Evolutionary conservation across 2,888 invertebrate genomes (phyloP), one percentile per base, ranked within the genome.

Genomic region (Pollenia labialis): DNA sequence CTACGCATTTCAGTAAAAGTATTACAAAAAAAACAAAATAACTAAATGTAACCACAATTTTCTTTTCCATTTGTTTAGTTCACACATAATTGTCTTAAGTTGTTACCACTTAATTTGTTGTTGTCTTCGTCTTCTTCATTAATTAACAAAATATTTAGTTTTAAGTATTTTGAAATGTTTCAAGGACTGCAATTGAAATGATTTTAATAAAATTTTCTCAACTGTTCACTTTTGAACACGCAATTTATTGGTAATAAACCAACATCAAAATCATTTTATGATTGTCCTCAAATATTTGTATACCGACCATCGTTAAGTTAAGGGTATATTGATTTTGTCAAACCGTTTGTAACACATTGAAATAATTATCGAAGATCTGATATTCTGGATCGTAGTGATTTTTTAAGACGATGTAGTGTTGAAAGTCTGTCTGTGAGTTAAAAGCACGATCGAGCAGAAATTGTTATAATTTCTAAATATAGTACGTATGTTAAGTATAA

Each of bases 41-140:
- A 68, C 40, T 12, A 12, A 64, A 58, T 42, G 66, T 74, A 54
- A 69, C 16, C 18, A 72, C 71, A 52, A 66, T 32, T 69, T 58
- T 68, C 16, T 50, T 44, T 71, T 72, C 46, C 76, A 72, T 68
- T 76, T 76, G 81, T 66, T 77, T 71, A 76, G 72, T 85, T 81
- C 85, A 85, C 81, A 85, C 81, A 81, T 81, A 81, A 81, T 80
- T 81, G 85, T 85, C 81, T 71, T 46, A 50, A 85, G 64, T 85
- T 85, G 72, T 85, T 81, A 81, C 76, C 85, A 85, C 81, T 72
- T 76, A 46, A 76, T 77, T 69, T 66, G 11, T 12, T n/a, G 23
- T 66, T 32, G 74, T 74, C 23, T 14, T 66, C 72, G 42, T 40
- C 42, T 42, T 7, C 40, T 62, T 80, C 10, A 23, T 71, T 52